phyloP scores from a whole-genome alignment of 2,888 invertebrate genomes.

The Cistogaster globosa region DNA sequence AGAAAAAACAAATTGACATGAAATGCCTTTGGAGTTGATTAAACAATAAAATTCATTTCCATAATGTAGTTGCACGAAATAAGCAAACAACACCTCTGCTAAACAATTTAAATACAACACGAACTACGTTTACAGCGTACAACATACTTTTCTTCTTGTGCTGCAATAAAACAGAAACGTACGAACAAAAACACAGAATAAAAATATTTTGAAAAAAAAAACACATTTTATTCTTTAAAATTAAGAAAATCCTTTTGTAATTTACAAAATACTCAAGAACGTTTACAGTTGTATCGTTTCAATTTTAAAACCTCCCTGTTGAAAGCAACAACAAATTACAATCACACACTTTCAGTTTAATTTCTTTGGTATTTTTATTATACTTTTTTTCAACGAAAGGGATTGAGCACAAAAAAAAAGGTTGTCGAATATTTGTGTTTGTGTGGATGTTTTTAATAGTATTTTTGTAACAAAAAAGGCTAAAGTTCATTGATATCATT shows the following conservation, averaged over 20 bases:
- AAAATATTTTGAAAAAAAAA: background rate
- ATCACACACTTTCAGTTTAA: slow-evolving; percentile 38
- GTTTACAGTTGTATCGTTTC: slow-evolving; percentile 1
- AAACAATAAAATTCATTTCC: slow-evolving; percentile 54
- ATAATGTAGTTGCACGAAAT: slow-evolving; percentile 56
- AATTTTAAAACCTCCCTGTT: background rate
- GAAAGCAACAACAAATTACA: slow-evolving; percentile 23
- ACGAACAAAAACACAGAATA: background rate
- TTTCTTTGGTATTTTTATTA: slow-evolving; percentile 6
- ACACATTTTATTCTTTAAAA: slow-evolving; percentile 13
- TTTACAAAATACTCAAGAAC: slow-evolving; percentile 27
- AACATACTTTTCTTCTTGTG: too few relatives aligned
- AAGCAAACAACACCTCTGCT: slow-evolving; percentile 49
- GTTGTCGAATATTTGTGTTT: background rate
- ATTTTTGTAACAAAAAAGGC: slow-evolving; percentile 37
- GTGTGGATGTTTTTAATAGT: background rate
- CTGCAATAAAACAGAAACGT: slow-evolving; percentile 33
- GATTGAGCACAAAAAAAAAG: slow-evolving; percentile 30
- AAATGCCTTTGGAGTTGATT: slow-evolving; percentile 63
- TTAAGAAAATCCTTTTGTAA: slow-evolving; percentile 52
- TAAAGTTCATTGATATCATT: slow-evolving; percentile 66
- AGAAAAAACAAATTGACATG: slow-evolving; percentile 60
- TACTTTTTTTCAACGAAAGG: background rate
- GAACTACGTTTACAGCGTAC: slow-evolving; percentile 30
- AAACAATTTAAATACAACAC: slow-evolving; percentile 45